These are phyloP conservation scores for Stenolophus ochropezus DNA, from an alignment of 2,888 invertebrate species.

Conservation along the genomic window DNA sequence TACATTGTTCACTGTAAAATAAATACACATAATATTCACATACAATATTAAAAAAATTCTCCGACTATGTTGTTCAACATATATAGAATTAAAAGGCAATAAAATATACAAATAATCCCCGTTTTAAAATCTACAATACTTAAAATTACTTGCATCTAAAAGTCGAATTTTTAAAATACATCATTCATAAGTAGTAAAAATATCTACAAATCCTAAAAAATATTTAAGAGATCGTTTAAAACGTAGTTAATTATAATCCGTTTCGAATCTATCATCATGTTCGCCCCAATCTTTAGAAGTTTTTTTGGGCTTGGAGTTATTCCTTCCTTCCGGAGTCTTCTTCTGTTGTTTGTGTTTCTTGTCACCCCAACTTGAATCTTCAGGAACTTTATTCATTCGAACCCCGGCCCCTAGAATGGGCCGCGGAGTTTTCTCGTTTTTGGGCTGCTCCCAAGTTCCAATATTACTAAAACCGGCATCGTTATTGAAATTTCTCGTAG, in stretches of 20 bases:
- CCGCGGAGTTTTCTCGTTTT: slow-evolving; percentile 66
- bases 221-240: slow-evolving; percentile 20
- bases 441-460: slow-evolving; percentile 55
- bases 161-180: slow-evolving; percentile 42
- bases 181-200: slow-evolving; percentile 47
- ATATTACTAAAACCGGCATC: slow-evolving; percentile 53
- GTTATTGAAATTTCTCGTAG: slow-evolving; percentile 18
- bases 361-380: slow-evolving; percentile 64
- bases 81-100: slow-evolving; percentile 23
- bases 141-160: slow-evolving; percentile 30
- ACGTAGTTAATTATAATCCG: slow-evolving; percentile 68
- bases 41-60: slow-evolving; percentile 25
- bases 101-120: slow-evolving; percentile 32
- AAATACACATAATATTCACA: slow-evolving; percentile 25
- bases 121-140: neutral
- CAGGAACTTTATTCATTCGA: slow-evolving; percentile 65
- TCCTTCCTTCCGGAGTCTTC: slow-evolving; percentile 63
- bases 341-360: slow-evolving; percentile 59
- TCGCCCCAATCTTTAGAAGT: slow-evolving; percentile 71
- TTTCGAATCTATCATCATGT: slow-evolving; percentile 71
- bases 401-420: slow-evolving; percentile 71
- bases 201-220: slow-evolving; percentile 46
- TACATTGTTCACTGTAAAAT: slow-evolving; percentile 18
- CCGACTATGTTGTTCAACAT: slow-evolving; percentile 24
- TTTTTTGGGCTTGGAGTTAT: slow-evolving; percentile 59